Conservation (phyloP, 2,113 vertebrate species). For the Myotis davidii region DNA sequence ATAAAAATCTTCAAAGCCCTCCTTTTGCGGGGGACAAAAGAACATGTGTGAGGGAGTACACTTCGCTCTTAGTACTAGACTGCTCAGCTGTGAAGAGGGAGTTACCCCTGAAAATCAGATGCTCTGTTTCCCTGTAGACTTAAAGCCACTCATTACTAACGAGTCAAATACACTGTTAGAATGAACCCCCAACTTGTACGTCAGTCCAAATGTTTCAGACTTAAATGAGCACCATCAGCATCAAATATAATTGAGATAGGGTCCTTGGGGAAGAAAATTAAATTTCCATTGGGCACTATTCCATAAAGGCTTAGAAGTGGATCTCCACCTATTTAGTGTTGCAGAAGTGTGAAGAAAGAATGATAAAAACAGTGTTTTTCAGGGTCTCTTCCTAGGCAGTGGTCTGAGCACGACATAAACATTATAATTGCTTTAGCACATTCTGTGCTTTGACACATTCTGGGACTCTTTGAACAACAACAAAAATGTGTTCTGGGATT, state of each 20-base stretch:
- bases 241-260: background rate
- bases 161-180: background rate
- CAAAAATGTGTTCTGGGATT: background rate
- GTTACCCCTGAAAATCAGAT: background rate
- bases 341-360: background rate
- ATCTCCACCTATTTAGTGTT: background rate
- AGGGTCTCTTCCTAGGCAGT: background rate
- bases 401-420: background rate
- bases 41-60: background rate
- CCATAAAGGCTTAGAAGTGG: background rate
- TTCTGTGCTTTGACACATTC: background rate
- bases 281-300: background rate
- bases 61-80: background rate
- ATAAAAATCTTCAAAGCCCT: slow-evolving; percentile 27
- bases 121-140: background rate
- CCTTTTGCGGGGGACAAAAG: background rate
- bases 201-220: background rate
- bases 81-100: background rate
- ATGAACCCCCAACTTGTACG: background rate
- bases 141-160: background rate
- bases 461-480: background rate
- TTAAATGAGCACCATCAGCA: background rate
- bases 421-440: slow-evolving; percentile 19
- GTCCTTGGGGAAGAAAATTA: background rate
- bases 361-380: slow-evolving; percentile 6